These are phyloP conservation scores for Grallaria varia DNA, from an alignment of 2,113 vertebrate species.

Conservation along the genomic window DNA sequence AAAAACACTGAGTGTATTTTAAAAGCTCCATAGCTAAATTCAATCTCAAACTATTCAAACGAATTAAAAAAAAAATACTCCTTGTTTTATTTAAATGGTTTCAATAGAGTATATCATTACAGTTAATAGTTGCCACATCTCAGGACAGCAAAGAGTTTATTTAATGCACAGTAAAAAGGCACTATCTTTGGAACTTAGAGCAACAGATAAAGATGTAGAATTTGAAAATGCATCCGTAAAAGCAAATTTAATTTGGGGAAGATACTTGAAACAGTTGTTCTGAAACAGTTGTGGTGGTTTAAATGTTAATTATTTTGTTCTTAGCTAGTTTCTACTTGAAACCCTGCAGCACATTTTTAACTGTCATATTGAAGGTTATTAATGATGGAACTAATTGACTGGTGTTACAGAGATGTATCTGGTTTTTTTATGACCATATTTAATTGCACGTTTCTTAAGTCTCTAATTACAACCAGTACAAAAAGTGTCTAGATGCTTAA, in stretches of 20 bases:
- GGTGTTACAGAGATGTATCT: constrained; percentile 41
- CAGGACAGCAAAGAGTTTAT: neutral
- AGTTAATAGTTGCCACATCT: neutral
- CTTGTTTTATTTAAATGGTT: neutral
- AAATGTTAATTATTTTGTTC: constrained; percentile 32
- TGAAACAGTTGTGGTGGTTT: neutral
- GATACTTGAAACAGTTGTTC: neutral
- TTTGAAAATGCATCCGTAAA: neutral
- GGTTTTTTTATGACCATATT: constrained; percentile 56
- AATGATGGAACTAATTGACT: constrained; percentile 68
- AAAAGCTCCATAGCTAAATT: neutral
- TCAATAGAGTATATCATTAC: neutral
- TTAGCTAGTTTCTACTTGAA: constrained; percentile 43
- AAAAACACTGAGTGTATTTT: neutral
- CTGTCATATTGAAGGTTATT: constrained; percentile 53
- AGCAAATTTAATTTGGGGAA: neutral
- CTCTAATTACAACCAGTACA: constrained; percentile 73
- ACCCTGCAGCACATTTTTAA: constrained; percentile 29
- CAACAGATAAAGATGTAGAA: neutral
- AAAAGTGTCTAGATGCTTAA: constrained; percentile 59
- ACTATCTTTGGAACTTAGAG: neutral
- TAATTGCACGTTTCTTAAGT: constrained; percentile 68
- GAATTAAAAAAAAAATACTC: neutral
- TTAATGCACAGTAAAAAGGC: neutral
- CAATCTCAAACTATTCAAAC: neutral